Conservation (phyloP, 2,797 vertebrate species). For the Phaenicophaeus curvirostris region DNA sequence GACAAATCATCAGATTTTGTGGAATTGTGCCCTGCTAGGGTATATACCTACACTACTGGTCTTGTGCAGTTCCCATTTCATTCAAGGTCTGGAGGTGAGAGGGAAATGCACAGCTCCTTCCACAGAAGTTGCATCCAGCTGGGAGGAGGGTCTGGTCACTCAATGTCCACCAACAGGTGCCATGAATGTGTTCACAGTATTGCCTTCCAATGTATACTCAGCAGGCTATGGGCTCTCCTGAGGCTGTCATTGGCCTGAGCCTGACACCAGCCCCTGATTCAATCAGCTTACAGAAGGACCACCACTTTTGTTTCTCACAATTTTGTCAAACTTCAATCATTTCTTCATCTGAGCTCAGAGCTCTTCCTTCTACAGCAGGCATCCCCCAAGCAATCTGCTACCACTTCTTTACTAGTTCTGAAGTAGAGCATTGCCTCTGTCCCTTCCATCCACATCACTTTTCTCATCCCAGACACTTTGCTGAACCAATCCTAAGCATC, state of each 20-base stretch:
- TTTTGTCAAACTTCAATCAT: not conserved
- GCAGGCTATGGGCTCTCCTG: accelerated
- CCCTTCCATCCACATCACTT: accelerated
- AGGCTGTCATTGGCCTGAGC: accelerated
- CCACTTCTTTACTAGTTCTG: not conserved
- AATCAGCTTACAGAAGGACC: not conserved
- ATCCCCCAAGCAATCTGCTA: not conserved
- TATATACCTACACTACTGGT: not conserved
- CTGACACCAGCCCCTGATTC: not conserved
- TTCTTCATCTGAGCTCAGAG: not conserved
- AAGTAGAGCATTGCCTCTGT: not conserved
- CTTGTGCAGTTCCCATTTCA: not conserved
- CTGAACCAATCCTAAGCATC: not conserved
- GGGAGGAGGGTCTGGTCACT: not conserved
- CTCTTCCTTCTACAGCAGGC: not conserved
- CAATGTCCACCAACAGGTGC: not conserved
- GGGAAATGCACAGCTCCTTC: not conserved
- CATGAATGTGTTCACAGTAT: not conserved
- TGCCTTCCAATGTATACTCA: not conserved
- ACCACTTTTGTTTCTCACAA: not conserved
- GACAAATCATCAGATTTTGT: not conserved
- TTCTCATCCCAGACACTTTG: not conserved
- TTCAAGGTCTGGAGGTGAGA: accelerated
- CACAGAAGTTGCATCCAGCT: accelerated
- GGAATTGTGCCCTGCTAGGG: not conserved